Conservation (phyloP, 2,888 invertebrate genomes). For the Trachelus tabidus region DNA sequence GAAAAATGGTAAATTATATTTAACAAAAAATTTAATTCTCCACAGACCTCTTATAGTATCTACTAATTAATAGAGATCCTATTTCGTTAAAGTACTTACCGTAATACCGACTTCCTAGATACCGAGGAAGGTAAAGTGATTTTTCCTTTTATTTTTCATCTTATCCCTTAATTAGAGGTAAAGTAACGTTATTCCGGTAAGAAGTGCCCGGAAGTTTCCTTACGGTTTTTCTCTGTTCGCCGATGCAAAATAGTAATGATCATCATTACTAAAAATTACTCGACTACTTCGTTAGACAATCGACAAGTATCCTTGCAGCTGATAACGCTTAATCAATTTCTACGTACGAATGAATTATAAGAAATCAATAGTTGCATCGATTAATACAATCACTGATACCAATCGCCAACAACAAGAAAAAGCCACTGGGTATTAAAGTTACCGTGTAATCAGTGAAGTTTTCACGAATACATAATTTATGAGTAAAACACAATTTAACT, state of each 20-base stretch:
- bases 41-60: not conserved
- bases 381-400: not conserved
- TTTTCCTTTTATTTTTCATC: not conserved
- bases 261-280: not conserved
- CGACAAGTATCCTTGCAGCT: not conserved
- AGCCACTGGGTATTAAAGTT: not conserved
- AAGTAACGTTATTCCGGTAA: not conserved
- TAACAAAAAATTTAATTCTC: not conserved
- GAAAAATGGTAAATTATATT: not conserved
- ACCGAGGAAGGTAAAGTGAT: not conserved
- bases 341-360: not conserved
- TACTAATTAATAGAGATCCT: not conserved
- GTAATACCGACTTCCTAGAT: not conserved
- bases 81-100: not conserved
- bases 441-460: slow-evolving; percentile 21
- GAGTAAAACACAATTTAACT: slow-evolving; percentile 51
- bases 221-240: not conserved
- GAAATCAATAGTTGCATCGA: not conserved
- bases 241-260: not conserved
- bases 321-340: not conserved
- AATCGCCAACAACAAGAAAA: not conserved
- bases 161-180: not conserved
- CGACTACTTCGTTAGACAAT: not conserved
- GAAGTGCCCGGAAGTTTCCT: not conserved
- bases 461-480: slow-evolving; percentile 46